A percentile compares a stretch with the other conserved stretches of the same genome.
Evolutionary conservation across 2,888 invertebrate genomes (phyloP).

Genomic region (Orchesellides sinensis): DNA sequence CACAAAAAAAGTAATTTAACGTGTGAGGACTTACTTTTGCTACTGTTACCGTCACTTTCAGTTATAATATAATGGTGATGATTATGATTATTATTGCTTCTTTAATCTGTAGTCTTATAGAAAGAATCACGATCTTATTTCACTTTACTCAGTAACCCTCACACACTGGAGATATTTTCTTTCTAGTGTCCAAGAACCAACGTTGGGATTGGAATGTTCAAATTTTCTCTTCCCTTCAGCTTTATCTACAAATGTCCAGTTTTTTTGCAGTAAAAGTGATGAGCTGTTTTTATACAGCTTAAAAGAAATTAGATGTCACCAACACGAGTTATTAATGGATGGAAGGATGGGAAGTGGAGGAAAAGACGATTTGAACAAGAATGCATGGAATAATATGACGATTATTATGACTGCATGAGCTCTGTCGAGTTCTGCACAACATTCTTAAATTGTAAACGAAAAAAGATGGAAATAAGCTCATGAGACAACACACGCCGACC

Average conservation of each 20-base stretch:
- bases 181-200: conserved; percentile 12
- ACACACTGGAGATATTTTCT: background rate
- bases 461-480: conserved; percentile 58
- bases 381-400: background rate
- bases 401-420: background rate
- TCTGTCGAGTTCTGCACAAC: background rate
- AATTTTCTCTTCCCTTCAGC: conserved; percentile 13
- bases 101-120: conserved; percentile 44
- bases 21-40: conserved; percentile 1
- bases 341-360: background rate
- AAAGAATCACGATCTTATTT: conserved; percentile 61
- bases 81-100: conserved; percentile 40
- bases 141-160: conserved; percentile 13
- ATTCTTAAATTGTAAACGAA: conserved; percentile 12
- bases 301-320: conserved; percentile 61
- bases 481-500: conserved; percentile 54
- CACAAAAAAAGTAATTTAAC: conserved; percentile 6
- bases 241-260: conserved; percentile 59
- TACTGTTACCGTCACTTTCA: conserved; percentile 19
- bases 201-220: conserved; percentile 51
- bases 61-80: conserved; percentile 43
- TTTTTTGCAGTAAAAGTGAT: conserved; percentile 6
- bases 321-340: conserved; percentile 62
- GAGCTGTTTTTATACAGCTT: conserved; percentile 31
- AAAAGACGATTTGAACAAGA: background rate